These are phyloP conservation scores for Murina feae DNA, from an alignment of 2,113 vertebrate genomes.

Conservation along the genomic window DNA sequence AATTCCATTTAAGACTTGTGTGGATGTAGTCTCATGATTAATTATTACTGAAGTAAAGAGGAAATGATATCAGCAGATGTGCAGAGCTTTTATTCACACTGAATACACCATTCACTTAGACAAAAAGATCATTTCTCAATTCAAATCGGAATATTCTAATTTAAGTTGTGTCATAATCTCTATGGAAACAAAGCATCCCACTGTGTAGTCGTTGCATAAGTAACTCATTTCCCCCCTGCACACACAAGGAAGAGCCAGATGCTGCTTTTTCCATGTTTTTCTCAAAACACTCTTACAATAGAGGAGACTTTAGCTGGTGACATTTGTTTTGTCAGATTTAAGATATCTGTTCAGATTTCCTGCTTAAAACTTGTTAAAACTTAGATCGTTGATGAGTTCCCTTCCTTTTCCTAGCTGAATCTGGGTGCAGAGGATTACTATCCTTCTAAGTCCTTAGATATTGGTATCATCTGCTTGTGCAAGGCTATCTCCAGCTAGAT, in stretches of 20 bases:
- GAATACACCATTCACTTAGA: constrained; percentile 85
- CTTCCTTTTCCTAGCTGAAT: neutral
- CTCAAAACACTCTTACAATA: constrained; percentile 59
- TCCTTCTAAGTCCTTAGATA: neutral
- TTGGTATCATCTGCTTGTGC: neutral
- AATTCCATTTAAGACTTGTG: constrained; percentile 75
- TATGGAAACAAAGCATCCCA: constrained; percentile 81
- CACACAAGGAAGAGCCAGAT: constrained; percentile 64
- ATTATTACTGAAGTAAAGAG: constrained; percentile 78
- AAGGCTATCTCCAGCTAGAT: neutral
- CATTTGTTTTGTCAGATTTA: constrained; percentile 6
- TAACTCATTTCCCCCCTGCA: constrained; percentile 75
- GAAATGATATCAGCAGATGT: constrained; percentile 84
- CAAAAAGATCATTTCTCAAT: constrained; percentile 83
- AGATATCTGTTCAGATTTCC: constrained; percentile 19
- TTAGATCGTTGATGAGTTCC: neutral
- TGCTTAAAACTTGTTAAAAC: neutral
- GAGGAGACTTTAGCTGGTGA: constrained; percentile 49
- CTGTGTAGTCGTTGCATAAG: constrained; percentile 76
- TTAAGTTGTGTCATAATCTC: constrained; percentile 84
- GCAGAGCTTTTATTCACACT: constrained; percentile 78
- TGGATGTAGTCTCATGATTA: constrained; percentile 76
- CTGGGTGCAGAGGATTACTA: neutral
- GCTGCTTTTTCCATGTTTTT: constrained; percentile 42
- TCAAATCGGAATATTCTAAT: constrained; percentile 84